Base-by-base conservation (phyloP, 2,797 vertebrate species). In the Pseudopleuronectes americanus region DNA sequence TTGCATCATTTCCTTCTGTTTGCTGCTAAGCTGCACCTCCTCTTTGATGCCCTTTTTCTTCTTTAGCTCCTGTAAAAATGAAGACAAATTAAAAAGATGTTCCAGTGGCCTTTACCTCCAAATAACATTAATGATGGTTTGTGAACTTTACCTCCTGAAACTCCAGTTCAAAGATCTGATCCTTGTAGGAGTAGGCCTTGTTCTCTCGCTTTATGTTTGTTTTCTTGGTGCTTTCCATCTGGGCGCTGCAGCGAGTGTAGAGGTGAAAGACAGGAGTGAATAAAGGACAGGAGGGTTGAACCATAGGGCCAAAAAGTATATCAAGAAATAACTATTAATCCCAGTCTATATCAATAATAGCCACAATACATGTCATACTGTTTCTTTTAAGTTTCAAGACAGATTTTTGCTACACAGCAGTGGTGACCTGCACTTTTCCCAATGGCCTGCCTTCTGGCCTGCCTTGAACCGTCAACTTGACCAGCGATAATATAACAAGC, bases 21-120 rank as follows among this genome's bases (percentile, higher is more conserved):
- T 99, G 87, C 91, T 96, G 0, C 96, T 97, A 14, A 99, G 93
- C 74, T 98, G 97, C 48, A 99, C 88, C 78, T 99, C 97, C 43
- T 99, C 97, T 87, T 97, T 99, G 81, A 99, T 96, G 52, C 98
- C 98, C 64, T 97, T 99, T 87, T 99, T 99, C 94, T 96, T 99
- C 79, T 97, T 99, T 36, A 99, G 94, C 87, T 99, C 98, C 98
- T 99, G 64, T 33, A 41, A 49, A 61, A 31, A 66, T 38, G 74
- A n/a, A 69, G 12, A 73, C 4, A 57, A 49, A n/a, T 16, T 4
- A 53, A 57, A 56, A 51, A 22, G 9, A 21, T 23, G 12, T 57
- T 21, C 4, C n/a, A 43, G 16, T 64, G 13, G 23, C 22, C 9
- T 17, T 36, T 10, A 14, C 6, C 4, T 31, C 2, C 2, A 19